Percentiles rank a stretch among this genome's conserved stretches.
phyloP scores from a whole-genome alignment of 2,888 invertebrate genomes.

The Hypolimnas misippus region DNA sequence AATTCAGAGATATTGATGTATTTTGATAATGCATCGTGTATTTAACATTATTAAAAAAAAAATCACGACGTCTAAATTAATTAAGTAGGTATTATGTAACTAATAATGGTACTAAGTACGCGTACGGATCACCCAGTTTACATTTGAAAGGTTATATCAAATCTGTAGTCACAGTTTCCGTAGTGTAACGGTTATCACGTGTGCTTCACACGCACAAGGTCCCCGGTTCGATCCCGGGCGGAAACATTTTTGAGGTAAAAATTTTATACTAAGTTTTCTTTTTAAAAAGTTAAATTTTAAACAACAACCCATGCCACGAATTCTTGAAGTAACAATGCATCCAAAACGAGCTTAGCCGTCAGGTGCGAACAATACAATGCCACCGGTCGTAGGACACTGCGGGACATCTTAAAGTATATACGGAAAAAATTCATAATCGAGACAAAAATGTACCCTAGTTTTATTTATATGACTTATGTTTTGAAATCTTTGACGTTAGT shows the following conservation, averaged over 20 bases:
- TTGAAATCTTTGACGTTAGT: too few species aligned
- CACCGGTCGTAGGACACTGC: constrained; percentile 48
- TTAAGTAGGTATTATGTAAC: too few species aligned
- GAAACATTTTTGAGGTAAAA: constrained; percentile 68
- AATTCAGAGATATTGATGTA: too few species aligned
- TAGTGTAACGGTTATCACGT: constrained; percentile 92
- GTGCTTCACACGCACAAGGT: constrained; percentile 91
- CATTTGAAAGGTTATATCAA: too few species aligned
- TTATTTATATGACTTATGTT: too few species aligned
- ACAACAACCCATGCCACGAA: constrained; percentile 11
- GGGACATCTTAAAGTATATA: constrained; percentile 20
- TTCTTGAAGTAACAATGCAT: constrained; percentile 20
- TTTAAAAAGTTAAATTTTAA: neutral
- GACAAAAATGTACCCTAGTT: too few species aligned
- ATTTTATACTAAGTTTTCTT: neutral
- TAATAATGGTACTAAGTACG: too few species aligned
- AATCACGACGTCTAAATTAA: too few species aligned
- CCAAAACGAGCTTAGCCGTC: constrained; percentile 45
- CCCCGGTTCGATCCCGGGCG: constrained; percentile 89
- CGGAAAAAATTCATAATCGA: neutral
- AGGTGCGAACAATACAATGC: constrained; percentile 58
- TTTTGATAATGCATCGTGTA: too few species aligned
- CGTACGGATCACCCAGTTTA: too few species aligned
- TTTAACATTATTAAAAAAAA: too few species aligned
- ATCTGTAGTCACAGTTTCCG: constrained; percentile 77